phyloP scores from a whole-genome alignment of 2,113 vertebrate genomes.

The Notothenia rossii region DNA sequence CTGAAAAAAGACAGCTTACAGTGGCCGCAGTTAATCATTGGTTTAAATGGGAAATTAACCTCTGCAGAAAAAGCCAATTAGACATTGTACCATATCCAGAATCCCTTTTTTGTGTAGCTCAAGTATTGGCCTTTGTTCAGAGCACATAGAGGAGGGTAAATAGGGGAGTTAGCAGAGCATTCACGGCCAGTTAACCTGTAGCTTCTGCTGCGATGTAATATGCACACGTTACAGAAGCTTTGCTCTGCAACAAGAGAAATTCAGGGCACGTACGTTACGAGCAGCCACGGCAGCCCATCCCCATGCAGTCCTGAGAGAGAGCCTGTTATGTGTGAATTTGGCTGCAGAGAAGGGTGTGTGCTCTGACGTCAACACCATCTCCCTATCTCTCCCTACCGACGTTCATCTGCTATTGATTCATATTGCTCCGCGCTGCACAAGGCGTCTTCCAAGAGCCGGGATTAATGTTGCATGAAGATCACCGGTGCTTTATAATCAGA shows the following conservation, averaged over 20 bases:
- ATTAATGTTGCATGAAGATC: slow-evolving; percentile 56
- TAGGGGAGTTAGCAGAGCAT: slow-evolving; percentile 13
- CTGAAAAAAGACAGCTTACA: background rate
- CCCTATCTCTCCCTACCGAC: slow-evolving; percentile 34
- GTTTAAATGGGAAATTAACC: slow-evolving; percentile 10
- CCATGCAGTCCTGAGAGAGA: slow-evolving; percentile 66
- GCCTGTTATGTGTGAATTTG: slow-evolving; percentile 67
- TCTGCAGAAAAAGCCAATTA: slow-evolving; percentile 18
- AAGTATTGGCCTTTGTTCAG: slow-evolving; percentile 4
- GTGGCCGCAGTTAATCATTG: slow-evolving; percentile 30
- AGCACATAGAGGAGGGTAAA: background rate
- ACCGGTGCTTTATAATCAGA: slow-evolving; percentile 45
- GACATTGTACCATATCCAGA: background rate
- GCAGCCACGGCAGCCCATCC: slow-evolving; percentile 77
- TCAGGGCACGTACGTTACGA: slow-evolving; percentile 76
- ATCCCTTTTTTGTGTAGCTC: slow-evolving; percentile 2
- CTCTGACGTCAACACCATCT: slow-evolving; percentile 77
- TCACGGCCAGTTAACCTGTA: slow-evolving; percentile 55
- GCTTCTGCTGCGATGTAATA: slow-evolving; percentile 59
- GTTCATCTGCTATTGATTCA: slow-evolving; percentile 47
- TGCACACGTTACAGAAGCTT: slow-evolving; percentile 72
- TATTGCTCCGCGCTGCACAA: slow-evolving; percentile 33
- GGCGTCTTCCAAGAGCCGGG: background rate
- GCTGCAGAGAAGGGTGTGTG: slow-evolving; percentile 79
- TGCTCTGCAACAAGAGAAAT: slow-evolving; percentile 62